These are phyloP conservation scores for Watsonalla cultraria DNA, from an alignment of 2,888 invertebrate species.

Conservation along the genomic window DNA sequence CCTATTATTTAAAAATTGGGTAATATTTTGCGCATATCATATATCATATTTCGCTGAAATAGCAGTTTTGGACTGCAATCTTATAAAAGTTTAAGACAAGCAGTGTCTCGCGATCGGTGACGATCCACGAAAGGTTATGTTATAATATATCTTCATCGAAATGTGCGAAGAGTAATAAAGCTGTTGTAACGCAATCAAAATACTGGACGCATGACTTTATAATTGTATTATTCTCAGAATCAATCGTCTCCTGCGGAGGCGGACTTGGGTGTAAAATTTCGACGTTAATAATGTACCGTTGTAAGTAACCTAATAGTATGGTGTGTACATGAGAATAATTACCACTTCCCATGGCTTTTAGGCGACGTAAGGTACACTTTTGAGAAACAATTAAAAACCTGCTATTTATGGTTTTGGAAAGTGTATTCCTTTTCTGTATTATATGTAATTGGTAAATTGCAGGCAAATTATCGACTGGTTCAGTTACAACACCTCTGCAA, in stretches of 20 bases:
- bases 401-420: conserved; percentile 25
- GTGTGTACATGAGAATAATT: conserved; percentile 25
- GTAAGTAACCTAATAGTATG: conserved; percentile 44
- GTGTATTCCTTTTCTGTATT: conserved; percentile 28
- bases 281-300: conserved; percentile 49
- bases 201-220: conserved; percentile 37
- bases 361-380: conserved; percentile 30
- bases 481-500: conserved; percentile 26
- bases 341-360: conserved; percentile 36
- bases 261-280: conserved; percentile 43
- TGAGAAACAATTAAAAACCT: conserved; percentile 18
- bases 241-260: conserved; percentile 45
- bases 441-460: conserved; percentile 45
- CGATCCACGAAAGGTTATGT: no score
- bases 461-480: conserved; percentile 26
- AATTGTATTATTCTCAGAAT: conserved; percentile 60
- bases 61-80: no score
- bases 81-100: no score
- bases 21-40: no score
- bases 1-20: no score
- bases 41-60: no score
- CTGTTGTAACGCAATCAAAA: conserved; percentile 38
- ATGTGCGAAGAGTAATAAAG: conserved; percentile 16
- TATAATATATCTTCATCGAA: background rate
- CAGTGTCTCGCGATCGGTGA: no score